Evolutionary conservation across 1,140 invertebrate genomes (phyloP), one percentile per base, ranked within the genome.

Genomic region (Mya arenaria): DNA sequence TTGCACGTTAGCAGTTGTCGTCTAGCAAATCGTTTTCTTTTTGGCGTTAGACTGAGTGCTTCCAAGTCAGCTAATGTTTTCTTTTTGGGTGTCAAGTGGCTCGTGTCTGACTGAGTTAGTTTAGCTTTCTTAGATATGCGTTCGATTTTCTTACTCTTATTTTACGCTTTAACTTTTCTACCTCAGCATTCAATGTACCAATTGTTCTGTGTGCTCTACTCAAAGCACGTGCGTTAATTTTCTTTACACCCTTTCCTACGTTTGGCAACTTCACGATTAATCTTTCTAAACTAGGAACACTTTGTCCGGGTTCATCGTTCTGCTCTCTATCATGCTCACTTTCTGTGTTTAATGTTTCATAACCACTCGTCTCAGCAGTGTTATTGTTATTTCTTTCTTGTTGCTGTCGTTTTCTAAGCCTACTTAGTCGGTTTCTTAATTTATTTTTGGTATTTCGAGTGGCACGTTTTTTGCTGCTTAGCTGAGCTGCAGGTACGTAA

Each of bases 401-500:
- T 5, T 2, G 72, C 4, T 58, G 28, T 25, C 44, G 28, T 60
- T 80, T 69, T 30, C 77, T 37, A 13, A 68, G 17, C 28, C 77
- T 56, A n/a, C 28, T 28, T 34, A 39, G 32, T 52, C 48, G 34
- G 32, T 69, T 69, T 69, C 63, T 80, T 5, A 58, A 10, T 80
- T 69, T 69, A n/a, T n/a, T n/a, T n/a, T n/a, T n/a, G n/a, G n/a
- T n/a, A n/a, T n/a, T n/a, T n/a, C n/a, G n/a, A n/a, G n/a, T n/a
- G n/a, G n/a, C n/a, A n/a, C n/a, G n/a, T n/a, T n/a, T n/a, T n/a
- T n/a, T n/a, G n/a, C n/a, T n/a, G n/a, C n/a, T n/a, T n/a, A n/a
- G n/a, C n/a, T 60, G 19, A 34, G 55, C 23, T 58, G 52, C 37
- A 3, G 77, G 48, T n/a, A 30, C 37, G 34, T 60, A 69, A 68